Evolutionary conservation across 2,113 vertebrate genomes (phyloP).

Genomic region (Plecotus auritus): DNA sequence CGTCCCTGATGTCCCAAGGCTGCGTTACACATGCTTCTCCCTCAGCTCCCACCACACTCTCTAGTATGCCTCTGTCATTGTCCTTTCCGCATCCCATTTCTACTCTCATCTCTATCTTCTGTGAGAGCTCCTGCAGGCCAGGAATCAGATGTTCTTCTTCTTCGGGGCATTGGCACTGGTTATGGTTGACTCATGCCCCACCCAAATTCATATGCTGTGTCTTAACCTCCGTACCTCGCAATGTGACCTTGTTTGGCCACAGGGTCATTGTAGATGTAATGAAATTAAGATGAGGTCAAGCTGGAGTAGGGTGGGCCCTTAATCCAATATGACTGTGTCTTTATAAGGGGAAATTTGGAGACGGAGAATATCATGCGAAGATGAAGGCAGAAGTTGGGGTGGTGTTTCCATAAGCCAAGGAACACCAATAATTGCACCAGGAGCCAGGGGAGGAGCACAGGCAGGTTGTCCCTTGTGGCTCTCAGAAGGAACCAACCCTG

Average conservation of each 20-base stretch:
- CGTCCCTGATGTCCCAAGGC: neutral
- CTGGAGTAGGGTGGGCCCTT: neutral
- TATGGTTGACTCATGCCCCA: neutral
- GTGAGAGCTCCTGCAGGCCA: neutral
- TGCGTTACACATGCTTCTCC: too few species aligned
- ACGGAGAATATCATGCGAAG: neutral
- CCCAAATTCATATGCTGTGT: neutral
- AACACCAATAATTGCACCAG: neutral
- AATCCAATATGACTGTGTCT: neutral
- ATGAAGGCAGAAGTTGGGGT: neutral
- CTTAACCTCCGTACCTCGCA: neutral
- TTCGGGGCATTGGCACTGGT: too few species aligned
- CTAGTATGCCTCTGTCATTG: rapidly evolving
- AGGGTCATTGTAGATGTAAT: neutral
- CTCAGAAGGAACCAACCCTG: neutral
- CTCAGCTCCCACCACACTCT: neutral
- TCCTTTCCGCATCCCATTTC: neutral
- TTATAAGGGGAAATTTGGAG: neutral
- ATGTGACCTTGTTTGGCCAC: neutral
- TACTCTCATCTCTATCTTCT: neutral
- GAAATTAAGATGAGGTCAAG: neutral
- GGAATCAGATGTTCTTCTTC: neutral
- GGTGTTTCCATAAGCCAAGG: neutral
- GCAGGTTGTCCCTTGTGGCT: neutral
- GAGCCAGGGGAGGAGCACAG: neutral